Evolutionary conservation across 2,113 vertebrate genomes (phyloP).

Genomic region (Gallinago undulata): DNA sequence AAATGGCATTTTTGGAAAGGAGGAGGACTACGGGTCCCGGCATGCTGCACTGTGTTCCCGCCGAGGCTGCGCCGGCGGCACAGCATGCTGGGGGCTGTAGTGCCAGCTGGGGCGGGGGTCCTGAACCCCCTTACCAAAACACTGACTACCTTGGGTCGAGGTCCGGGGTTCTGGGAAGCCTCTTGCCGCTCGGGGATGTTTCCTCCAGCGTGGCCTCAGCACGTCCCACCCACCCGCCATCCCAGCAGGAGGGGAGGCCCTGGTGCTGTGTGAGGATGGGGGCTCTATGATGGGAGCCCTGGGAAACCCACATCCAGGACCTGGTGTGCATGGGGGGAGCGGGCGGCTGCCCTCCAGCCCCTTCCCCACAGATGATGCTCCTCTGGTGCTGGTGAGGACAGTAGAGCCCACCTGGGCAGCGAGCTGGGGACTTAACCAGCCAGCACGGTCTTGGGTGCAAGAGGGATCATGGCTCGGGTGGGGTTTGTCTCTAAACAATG

Average conservation of each 20-base stretch:
- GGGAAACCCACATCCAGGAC: rapidly evolving
- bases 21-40: slow-evolving; percentile 13
- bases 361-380: rapidly evolving
- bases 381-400: rapidly evolving
- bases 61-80: background rate
- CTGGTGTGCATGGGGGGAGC: rapidly evolving
- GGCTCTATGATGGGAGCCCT: background rate
- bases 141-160: rapidly evolving
- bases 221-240: rapidly evolving
- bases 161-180: background rate
- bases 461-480: rapidly evolving
- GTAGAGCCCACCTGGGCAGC: background rate
- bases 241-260: background rate
- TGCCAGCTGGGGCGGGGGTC: background rate
- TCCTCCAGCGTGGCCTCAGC: rapidly evolving
- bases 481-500: background rate
- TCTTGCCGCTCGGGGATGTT: rapidly evolving
- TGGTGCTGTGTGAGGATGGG: rapidly evolving
- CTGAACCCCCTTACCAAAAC: background rate
- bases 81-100: background rate
- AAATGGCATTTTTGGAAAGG: slow-evolving; percentile 27
- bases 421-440: background rate
- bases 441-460: rapidly evolving
- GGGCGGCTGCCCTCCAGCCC: background rate
- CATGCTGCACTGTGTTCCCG: background rate